A percentile compares a stretch with the other conserved stretches of the same genome.
phyloP scores from a whole-genome alignment of 1,140 invertebrate species.

The Phymastichus coffea region DNA sequence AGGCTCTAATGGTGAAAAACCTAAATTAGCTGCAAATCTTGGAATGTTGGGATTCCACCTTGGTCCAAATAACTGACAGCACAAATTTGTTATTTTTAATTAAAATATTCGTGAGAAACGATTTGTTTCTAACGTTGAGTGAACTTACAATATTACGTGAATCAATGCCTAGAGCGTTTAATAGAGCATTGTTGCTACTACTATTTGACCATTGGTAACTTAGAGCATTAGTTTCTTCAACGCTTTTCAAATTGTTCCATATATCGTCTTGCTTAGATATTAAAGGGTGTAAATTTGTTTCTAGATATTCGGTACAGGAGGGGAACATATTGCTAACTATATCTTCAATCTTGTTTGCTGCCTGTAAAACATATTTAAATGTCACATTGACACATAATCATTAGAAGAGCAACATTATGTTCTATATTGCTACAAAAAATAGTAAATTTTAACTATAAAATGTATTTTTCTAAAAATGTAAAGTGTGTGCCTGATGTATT shows the following conservation, averaged over 20 bases:
- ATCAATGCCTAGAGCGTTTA: constrained; percentile 76
- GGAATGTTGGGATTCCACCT: constrained; percentile 76
- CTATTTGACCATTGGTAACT: constrained; percentile 73
- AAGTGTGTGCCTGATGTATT: too few species aligned
- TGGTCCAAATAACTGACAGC: constrained; percentile 71
- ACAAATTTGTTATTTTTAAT: constrained; percentile 10
- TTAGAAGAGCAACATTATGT: neutral
- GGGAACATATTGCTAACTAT: constrained; percentile 53
- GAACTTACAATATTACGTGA: constrained; percentile 79
- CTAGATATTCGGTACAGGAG: constrained; percentile 30
- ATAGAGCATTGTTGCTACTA: constrained; percentile 65
- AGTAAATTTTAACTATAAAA: too few species aligned
- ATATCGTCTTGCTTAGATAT: constrained; percentile 43
- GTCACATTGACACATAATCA: constrained; percentile 1
- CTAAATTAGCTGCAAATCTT: constrained; percentile 76
- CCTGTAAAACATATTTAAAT: constrained; percentile 37
- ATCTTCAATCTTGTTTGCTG: constrained; percentile 51
- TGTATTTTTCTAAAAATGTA: too few species aligned
- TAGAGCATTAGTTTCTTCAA: constrained; percentile 69
- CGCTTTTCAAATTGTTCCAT: constrained; percentile 63
- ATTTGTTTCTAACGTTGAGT: neutral
- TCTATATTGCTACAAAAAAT: too few species aligned
- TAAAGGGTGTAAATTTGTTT: constrained; percentile 42
- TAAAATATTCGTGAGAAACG: neutral
- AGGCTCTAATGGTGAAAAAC: constrained; percentile 72